Evolutionary conservation across 2,888 invertebrate genomes (phyloP).

Genomic region (Epicampocera succincta): DNA sequence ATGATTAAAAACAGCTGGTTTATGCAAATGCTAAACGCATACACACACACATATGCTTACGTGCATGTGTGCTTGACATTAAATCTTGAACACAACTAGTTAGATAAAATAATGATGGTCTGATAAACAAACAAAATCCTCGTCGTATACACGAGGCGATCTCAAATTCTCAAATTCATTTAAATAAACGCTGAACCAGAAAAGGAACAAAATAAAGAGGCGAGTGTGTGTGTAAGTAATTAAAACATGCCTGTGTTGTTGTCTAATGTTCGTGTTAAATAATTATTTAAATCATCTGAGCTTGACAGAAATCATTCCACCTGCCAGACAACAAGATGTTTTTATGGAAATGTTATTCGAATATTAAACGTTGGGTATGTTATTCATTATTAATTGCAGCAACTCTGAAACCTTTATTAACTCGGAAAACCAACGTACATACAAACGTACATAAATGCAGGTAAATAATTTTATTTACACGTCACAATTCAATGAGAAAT

Average conservation of each 20-base stretch:
- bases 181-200: not conserved
- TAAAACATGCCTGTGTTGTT: not conserved
- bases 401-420: not conserved
- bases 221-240: too few species aligned
- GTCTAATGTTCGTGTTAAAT: conserved; percentile 23
- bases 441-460: too few species aligned
- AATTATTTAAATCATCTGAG: conserved; percentile 57
- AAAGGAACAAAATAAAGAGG: not conserved
- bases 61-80: conserved; percentile 10
- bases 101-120: conserved; percentile 24
- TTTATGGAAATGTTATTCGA: conserved; percentile 6
- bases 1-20: too few species aligned
- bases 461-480: too few species aligned
- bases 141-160: conserved; percentile 21
- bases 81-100: conserved; percentile 7
- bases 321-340: conserved; percentile 38
- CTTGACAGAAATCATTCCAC: conserved; percentile 50
- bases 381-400: conserved; percentile 26
- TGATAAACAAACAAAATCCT: conserved; percentile 48
- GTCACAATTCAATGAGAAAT: too few species aligned
- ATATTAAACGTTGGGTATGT: conserved; percentile 23
- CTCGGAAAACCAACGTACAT: not conserved
- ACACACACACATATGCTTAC: too few species aligned
- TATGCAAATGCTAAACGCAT: too few species aligned
- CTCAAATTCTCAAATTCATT: conserved; percentile 18